A percentile compares a stretch with the other conserved stretches of the same genome.
phyloP scores from a whole-genome alignment of 2,888 invertebrate species.

The Parnassius mnemosyne region DNA sequence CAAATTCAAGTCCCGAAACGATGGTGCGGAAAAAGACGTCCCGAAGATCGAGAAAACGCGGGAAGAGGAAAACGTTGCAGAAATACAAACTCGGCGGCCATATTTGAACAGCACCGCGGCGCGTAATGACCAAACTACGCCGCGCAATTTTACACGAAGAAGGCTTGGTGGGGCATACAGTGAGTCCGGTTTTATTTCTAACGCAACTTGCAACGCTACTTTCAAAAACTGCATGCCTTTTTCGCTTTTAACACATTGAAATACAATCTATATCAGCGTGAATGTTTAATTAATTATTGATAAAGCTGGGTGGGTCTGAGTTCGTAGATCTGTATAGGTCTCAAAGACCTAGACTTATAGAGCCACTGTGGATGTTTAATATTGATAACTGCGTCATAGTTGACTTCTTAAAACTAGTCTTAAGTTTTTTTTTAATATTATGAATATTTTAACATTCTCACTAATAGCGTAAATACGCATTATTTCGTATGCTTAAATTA shows the following conservation, averaged over 20 bases:
- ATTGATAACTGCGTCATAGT: slow-evolving; percentile 30
- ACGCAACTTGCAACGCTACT: slow-evolving; percentile 29
- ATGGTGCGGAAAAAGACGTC: slow-evolving; percentile 34
- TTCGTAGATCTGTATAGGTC: slow-evolving; percentile 29
- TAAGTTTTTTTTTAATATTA: not conserved
- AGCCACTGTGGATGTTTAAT: slow-evolving; percentile 26
- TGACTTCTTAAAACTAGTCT: slow-evolving; percentile 18
- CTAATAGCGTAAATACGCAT: not conserved
- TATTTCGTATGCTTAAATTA: too few relatives aligned
- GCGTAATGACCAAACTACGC: slow-evolving; percentile 64
- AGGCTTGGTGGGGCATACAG: slow-evolving; percentile 63
- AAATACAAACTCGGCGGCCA: slow-evolving; percentile 53
- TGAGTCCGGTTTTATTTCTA: slow-evolving; percentile 59
- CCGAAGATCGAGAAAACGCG: slow-evolving; percentile 41
- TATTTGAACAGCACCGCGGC: slow-evolving; percentile 52
- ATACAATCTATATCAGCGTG: slow-evolving; percentile 25
- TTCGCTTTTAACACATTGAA: slow-evolving; percentile 25
- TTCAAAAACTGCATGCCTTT: slow-evolving; percentile 28
- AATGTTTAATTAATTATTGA: slow-evolving; percentile 20
- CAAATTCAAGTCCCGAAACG: slow-evolving; percentile 49
- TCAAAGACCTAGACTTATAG: slow-evolving; percentile 22
- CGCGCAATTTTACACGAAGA: slow-evolving; percentile 62
- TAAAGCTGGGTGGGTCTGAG: slow-evolving; percentile 15
- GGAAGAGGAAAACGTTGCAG: slow-evolving; percentile 45
- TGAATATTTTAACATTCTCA: slow-evolving; percentile 1